Evolutionary conservation across 2,113 vertebrate genomes (phyloP).

Genomic region (Neodontobutis hainanensis): DNA sequence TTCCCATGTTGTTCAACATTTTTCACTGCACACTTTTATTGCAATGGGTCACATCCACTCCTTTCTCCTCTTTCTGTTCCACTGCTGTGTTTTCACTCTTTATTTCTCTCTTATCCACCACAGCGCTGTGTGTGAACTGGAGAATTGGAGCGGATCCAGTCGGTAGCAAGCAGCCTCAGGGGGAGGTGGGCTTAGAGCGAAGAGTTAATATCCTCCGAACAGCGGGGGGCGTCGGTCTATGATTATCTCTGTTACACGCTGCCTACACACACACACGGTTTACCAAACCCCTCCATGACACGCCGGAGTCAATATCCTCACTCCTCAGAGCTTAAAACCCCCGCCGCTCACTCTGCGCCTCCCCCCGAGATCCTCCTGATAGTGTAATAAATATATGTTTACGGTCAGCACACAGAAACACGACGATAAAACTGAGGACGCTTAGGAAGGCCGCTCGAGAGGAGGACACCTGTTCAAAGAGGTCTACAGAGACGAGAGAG

Average conservation of each 20-base stretch:
- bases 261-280: slow-evolving; percentile 8
- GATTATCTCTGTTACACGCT: slow-evolving; percentile 52
- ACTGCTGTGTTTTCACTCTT: not conserved
- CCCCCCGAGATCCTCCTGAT: slow-evolving; percentile 30
- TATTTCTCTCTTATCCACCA: not conserved
- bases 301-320: slow-evolving; percentile 66
- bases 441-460: slow-evolving; percentile 18
- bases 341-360: slow-evolving; percentile 1
- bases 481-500: slow-evolving; percentile 6
- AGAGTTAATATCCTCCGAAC: slow-evolving; percentile 69
- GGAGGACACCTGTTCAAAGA: slow-evolving; percentile 38
- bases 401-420: slow-evolving; percentile 40
- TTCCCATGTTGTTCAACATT: not conserved
- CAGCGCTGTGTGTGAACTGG: not conserved
- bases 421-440: slow-evolving; percentile 32
- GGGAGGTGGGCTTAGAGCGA: slow-evolving; percentile 52
- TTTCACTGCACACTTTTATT: not conserved
- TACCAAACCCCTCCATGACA: slow-evolving; percentile 37
- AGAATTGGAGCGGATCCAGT: slow-evolving; percentile 39
- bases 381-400: slow-evolving; percentile 39
- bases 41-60: no score
- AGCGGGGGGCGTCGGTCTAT: slow-evolving; percentile 44
- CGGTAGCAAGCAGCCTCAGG: slow-evolving; percentile 34
- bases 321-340: slow-evolving; percentile 45
- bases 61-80: no score